Evolutionary conservation across 2,113 vertebrate genomes (phyloP).

Genomic region (Menura novaehollandiae): DNA sequence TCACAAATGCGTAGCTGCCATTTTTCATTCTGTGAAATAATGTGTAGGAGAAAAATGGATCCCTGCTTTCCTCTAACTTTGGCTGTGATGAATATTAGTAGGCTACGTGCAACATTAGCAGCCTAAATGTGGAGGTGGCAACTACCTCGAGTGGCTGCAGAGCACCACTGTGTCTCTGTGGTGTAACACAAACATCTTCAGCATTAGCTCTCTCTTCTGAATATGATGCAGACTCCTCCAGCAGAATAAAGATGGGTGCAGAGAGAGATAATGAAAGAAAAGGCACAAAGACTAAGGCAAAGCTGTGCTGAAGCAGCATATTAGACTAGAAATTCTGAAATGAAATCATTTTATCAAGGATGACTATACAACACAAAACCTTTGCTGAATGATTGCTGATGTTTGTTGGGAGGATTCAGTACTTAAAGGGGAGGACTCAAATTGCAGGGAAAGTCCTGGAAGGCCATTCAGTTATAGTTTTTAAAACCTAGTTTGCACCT

Average conservation of each 20-base stretch:
- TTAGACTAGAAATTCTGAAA: background rate
- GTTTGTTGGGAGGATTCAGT: background rate
- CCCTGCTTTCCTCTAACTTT: background rate
- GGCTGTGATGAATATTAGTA: background rate
- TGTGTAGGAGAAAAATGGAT: background rate
- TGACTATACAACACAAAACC: background rate
- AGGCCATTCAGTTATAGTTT: background rate
- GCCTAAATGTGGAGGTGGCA: background rate
- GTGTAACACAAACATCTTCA: background rate
- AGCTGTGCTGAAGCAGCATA: background rate
- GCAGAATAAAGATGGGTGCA: background rate
- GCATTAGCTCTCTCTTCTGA: background rate
- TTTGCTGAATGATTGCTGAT: background rate
- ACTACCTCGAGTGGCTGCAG: background rate
- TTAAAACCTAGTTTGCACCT: background rate
- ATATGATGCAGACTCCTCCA: background rate
- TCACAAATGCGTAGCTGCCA: background rate
- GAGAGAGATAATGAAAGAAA: background rate
- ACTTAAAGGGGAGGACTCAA: background rate
- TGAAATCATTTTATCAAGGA: background rate
- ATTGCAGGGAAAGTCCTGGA: background rate
- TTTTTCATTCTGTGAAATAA: background rate
- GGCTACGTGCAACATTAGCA: background rate
- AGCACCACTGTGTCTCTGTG: background rate
- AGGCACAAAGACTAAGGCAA: background rate